Base-by-base conservation (phyloP, 2,888 invertebrate genomes). In the Plusia festucae region DNA sequence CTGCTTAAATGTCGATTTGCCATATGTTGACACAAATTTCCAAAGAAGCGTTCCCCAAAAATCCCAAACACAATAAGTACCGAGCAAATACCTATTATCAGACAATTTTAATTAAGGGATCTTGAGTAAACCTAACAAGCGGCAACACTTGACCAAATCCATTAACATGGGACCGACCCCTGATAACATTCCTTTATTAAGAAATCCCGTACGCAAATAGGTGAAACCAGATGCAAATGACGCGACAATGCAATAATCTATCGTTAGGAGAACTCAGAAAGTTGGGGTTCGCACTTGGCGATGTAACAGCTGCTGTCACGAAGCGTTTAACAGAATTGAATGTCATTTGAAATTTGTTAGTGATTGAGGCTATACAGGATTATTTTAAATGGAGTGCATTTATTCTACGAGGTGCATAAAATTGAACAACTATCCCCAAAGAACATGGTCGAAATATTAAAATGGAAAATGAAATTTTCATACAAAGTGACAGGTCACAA, bases 171-270 rank as follows among this genome's bases (percentile, higher is more conserved):
- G 46, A 20, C 46, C 59, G 52, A 67, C 56, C 78, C 76, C 72
- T 65, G 51, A 60, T 60, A 68, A 68, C 52, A 61, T 54, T 60
- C 73, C 65, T 62, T 71, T 74, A 80, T 81, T 78, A 77, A 77
- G 75, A 73, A 79, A 77, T 73, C 72, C 58, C 53, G 63, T 67
- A 70, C 67, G 78, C 85, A 84, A 86, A 86, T 84, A 86, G 83
- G 81, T 86, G 83, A 82, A 87, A 88, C 84, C 86, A 85, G 88
- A 90, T 91, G 90, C 89, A 89, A 91, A 91, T 90, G 89, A 84
- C 83, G 81, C 76, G 79, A 85, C 85, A 88, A 90, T 87, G 88
- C 89, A 90, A 91, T 91, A 90, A 89, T 90, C 87, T 90, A 85
- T 88, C 75, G 79, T 78, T 69, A 78, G 73, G 68, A 74, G 73